Evolutionary conservation across 2,888 invertebrate species (phyloP).

Genomic region (Coenonympha glycerion): DNA sequence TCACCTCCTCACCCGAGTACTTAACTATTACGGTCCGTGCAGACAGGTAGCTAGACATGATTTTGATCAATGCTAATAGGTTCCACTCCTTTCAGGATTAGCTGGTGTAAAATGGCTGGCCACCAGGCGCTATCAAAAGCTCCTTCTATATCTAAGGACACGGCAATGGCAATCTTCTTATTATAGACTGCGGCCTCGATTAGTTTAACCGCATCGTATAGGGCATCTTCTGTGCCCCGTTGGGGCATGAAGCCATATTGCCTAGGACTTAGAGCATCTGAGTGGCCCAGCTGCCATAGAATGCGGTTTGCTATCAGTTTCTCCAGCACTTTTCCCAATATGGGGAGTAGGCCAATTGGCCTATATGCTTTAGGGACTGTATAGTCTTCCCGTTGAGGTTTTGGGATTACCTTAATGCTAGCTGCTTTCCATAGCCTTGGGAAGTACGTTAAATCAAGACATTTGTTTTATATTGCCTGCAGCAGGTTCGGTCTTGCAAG

Average conservation of each 20-base stretch:
- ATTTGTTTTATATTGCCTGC: neutral
- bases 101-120: slow-evolving; percentile 43
- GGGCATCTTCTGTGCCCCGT: neutral
- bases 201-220: neutral
- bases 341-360: slow-evolving; percentile 2
- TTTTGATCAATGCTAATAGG: neutral
- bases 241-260: slow-evolving; percentile 8
- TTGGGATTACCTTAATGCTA: neutral
- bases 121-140: no score
- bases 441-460: neutral
- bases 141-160: no score
- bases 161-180: neutral
- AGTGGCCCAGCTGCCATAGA: no score
- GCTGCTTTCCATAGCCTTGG: neutral
- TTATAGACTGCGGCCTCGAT: neutral
- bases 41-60: neutral
- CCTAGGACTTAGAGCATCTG: neutral
- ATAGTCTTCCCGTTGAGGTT: neutral
- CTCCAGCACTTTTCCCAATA: slow-evolving; percentile 8
- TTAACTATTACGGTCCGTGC: neutral
- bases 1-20: neutral
- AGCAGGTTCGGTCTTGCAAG: neutral
- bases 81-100: neutral
- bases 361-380: neutral
- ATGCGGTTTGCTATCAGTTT: slow-evolving; percentile 1